Base-by-base conservation (phyloP, 1,140 invertebrate species). In the Aleiodes sp. region DNA sequence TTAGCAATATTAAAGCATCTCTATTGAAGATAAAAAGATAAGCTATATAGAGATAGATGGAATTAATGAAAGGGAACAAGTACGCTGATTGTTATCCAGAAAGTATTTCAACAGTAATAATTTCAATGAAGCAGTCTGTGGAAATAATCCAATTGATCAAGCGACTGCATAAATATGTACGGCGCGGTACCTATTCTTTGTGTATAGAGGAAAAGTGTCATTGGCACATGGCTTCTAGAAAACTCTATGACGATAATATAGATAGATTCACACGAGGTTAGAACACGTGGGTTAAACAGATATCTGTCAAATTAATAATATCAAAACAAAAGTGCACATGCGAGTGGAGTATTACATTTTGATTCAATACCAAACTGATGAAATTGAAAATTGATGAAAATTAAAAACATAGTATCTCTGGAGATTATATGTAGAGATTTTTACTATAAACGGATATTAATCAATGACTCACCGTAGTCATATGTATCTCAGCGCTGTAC, bases 381-480 rank as follows among this genome's bases (percentile, higher is more conserved):
- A n/a, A n/a, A n/a, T n/a, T n/a, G n/a, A n/a, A n/a, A n/a, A n/a
- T n/a, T n/a, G n/a, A n/a, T n/a, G n/a, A n/a, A n/a, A n/a, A n/a
- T n/a, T n/a, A n/a, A n/a, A n/a, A n/a, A n/a, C n/a, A n/a, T n/a
- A n/a, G n/a, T n/a, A n/a, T n/a, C n/a, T n/a, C n/a, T n/a, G n/a
- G n/a, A n/a, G n/a, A 46, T 46, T 59, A 26, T 21, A 21, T 19
- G 12, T 14, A 7, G 8, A 3, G 12, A 9, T 59, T 6, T 52
- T 4, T 14, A 52, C n/a, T 52, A n/a, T 52, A 16, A 52, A 52
- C 7, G 35, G 7, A 37, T 37, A 8, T 37, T 8, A 33, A 61
- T 61, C 57, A 19, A 12, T 63, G 19, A 73, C 78, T 75, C 65
- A 85, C 83, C 56, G 82, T 83, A 70, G 83, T 83, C 82, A 84